Evolutionary conservation across 2,888 invertebrate genomes (phyloP), one percentile per base, ranked within the genome.

Genomic region (Gibbula magus): DNA sequence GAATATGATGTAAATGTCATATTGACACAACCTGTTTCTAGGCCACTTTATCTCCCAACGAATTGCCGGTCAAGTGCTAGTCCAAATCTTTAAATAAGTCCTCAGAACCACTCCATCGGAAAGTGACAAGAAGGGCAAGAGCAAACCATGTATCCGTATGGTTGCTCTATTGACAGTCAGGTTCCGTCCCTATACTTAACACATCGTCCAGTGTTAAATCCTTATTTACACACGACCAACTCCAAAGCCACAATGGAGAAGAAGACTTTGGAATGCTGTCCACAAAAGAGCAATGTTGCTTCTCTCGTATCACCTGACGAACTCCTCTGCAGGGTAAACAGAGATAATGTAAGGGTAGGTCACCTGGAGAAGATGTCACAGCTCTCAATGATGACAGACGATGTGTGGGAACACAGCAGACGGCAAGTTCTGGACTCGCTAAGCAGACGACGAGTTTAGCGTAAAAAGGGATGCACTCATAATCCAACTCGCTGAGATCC

Each of bases 161-260:
- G 45, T 45, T 45, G 45, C 10, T 45, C 45, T 45, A 45, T 45
- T 45, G 45, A 45, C 45, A 45, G 8, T 13, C 1, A 13, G 5
- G 45, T 45, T 45, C 45, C 45, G 5, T 45, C 10, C 4, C 45
- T 45, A 45, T 45, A 45, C 45, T 45, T 45, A 45, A 45, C 45
- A 56, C 56, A 56, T 25, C 70, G 35, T 70, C 70, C 70, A 35
- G 35, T 70, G 70, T 35, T 70, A 35, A 70, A 32, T 70, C 39
- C 70, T 70, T 70, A 32, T 70, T 35, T 70, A 70, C 70, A 70
- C 70, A 70, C 39, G 20, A 20, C 35, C 70, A 39, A 13, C 70
- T 16, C 35, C 20, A n/a, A 32, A 10, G 35, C 18, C 39, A 70
- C 70, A 70, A 70, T 70, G 18, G 70, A 20, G 32, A 70, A 35